A percentile compares a stretch with the other conserved stretches of the same genome.
phyloP scores from a whole-genome alignment of 1,140 invertebrate genomes.

The Lerema accius region DNA sequence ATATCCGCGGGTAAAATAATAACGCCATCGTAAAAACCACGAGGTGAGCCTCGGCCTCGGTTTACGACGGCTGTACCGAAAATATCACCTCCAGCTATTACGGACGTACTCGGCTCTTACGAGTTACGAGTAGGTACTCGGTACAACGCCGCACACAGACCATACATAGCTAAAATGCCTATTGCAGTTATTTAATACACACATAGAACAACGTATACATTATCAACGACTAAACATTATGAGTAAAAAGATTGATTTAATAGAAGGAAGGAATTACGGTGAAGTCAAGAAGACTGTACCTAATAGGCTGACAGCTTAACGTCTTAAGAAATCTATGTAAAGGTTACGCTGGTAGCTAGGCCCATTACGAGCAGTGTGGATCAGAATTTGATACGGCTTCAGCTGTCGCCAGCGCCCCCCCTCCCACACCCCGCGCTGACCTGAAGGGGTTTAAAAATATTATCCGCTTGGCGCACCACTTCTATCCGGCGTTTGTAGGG shows the following conservation, averaged over 20 bases:
- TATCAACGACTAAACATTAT: too few species aligned
- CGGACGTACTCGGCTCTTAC: not conserved
- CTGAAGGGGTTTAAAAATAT: constrained; percentile 12
- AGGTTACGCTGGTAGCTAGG: not conserved
- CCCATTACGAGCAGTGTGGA: not conserved
- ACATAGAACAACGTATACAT: too few species aligned
- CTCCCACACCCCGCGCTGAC: not conserved
- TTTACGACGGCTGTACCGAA: constrained; percentile 21
- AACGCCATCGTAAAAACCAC: constrained; percentile 10
- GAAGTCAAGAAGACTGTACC: too few species aligned
- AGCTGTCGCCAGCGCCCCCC: not conserved
- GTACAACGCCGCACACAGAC: not conserved
- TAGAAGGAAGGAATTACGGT: too few species aligned
- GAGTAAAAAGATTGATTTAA: too few species aligned
- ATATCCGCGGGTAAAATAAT: constrained; percentile 21
- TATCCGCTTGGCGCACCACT: constrained; percentile 2
- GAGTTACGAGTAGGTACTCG: too few species aligned
- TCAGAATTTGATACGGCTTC: constrained; percentile 5
- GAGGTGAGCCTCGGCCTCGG: constrained; percentile 7
- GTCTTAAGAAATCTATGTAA: too few species aligned
- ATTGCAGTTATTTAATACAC: too few species aligned
- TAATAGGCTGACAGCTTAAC: too few species aligned
- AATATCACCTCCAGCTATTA: constrained; percentile 14
- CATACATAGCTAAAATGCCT: too few species aligned
- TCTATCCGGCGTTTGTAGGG: not conserved